Percentiles rank a stretch among this genome's conserved stretches.
Evolutionary conservation across 2,888 invertebrate species (phyloP).

Genomic region (Listrodromus nycthemerus): DNA sequence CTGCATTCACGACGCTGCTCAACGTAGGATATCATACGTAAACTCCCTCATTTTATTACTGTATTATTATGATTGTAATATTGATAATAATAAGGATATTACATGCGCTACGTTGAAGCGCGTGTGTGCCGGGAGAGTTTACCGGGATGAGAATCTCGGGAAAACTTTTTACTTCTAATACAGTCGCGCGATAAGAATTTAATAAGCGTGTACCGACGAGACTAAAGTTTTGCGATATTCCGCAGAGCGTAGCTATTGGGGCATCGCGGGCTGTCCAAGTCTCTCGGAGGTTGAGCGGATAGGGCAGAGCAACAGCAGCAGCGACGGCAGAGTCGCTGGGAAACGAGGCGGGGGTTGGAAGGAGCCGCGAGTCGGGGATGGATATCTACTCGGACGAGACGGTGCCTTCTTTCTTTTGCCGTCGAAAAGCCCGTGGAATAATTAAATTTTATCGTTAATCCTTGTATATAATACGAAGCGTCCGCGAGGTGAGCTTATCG

Average conservation of each 20-base stretch:
- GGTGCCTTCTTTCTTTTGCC: slow-evolving; percentile 47
- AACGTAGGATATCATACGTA: not conserved
- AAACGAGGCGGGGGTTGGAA: slow-evolving; percentile 7
- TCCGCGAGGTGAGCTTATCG: slow-evolving; percentile 57
- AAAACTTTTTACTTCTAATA: slow-evolving; percentile 64
- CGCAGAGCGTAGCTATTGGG: slow-evolving; percentile 27
- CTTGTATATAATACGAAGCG: slow-evolving; percentile 58
- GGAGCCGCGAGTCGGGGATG: slow-evolving; percentile 37
- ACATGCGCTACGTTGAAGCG: not conserved
- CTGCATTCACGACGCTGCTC: slow-evolving; percentile 1
- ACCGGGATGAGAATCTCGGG: slow-evolving; percentile 24
- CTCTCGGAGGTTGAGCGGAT: slow-evolving; percentile 54
- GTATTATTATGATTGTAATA: slow-evolving; percentile 24
- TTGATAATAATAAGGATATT: not conserved
- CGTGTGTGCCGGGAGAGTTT: not conserved
- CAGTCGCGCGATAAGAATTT: slow-evolving; percentile 64
- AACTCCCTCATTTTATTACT: not conserved
- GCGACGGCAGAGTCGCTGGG: slow-evolving; percentile 54
- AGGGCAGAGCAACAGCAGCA: slow-evolving; percentile 7
- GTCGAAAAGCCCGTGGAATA: slow-evolving; percentile 61
- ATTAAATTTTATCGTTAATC: slow-evolving; percentile 66
- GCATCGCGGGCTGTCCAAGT: slow-evolving; percentile 32
- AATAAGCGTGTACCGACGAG: slow-evolving; percentile 58
- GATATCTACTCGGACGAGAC: slow-evolving; percentile 47
- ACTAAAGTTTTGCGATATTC: slow-evolving; percentile 59